Evolutionary conservation across 2,797 vertebrate species (phyloP), one percentile per base, ranked within the genome.

Genomic region (Pogoniulus pusillus): DNA sequence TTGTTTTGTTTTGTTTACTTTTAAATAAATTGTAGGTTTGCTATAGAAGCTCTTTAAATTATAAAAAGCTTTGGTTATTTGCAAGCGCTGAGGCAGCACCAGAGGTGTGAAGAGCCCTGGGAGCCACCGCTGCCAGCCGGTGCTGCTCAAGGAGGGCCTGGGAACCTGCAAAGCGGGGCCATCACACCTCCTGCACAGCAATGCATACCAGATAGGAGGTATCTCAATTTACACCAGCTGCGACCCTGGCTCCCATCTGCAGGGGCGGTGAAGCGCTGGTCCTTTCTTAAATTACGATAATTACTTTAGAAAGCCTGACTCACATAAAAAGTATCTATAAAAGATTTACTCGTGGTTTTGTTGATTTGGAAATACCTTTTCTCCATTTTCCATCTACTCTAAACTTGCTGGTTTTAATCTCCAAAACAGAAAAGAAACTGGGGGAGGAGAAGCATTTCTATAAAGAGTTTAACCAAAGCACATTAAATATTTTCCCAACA

Each of bases 401-500:
- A 69, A 92, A 82, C 78, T 91, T 81, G 93, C 86, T 94, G 93
- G 7, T 85, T 97, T 95, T 87, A 83, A 96, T 96, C 95, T 96
- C 57, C 90, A 64, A 78, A 91, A 69, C 79, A 95, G 89, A 82
- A 93, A 91, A 80, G 53, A 85, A 74, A 79, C 78, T 26, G 93
- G 85, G 83, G 93, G 89, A 91, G 89, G 94, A 96, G 86, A 86
- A 88, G 49, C 66, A 78, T 92, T 88, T 93, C 94, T 89, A 93
- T 95, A 93, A 94, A 95, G 93, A 90, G 93, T 89, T 91, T 91
- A 82, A 92, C 88, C 83, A 88, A 95, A 92, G 79, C 91, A 93
- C 73, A 93, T 73, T 91, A 95, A 95, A 91, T 94, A 96, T 96
- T 95, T 95, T 95, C 94, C 95, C 95, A 96, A 95, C 95, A 93